A percentile compares a stretch with the other conserved stretches of the same genome.
phyloP scores from a whole-genome alignment of 2,888 invertebrate genomes.

The Dromius quadrimaculatus region DNA sequence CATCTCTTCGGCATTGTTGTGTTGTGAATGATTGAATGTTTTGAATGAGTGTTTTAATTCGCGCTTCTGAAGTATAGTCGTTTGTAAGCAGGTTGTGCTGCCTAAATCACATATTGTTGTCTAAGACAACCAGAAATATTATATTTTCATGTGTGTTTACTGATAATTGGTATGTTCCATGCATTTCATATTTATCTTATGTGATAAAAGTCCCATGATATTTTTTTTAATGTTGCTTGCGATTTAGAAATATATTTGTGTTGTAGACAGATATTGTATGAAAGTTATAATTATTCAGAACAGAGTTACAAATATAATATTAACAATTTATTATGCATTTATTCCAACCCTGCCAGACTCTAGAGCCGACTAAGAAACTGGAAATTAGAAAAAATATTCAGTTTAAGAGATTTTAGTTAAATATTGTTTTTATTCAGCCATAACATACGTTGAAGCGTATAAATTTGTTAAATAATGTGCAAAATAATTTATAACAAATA shows the following conservation, averaged over 20 bases:
- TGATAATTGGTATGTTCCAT: slow-evolving; percentile 40
- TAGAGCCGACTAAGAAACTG: no score
- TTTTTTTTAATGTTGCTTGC: slow-evolving; percentile 53
- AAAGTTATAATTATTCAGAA: slow-evolving; percentile 44
- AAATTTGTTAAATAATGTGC: slow-evolving; percentile 32
- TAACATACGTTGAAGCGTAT: slow-evolving; percentile 44
- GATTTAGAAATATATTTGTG: slow-evolving; percentile 50
- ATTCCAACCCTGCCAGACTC: no score
- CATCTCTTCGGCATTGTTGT: background rate
- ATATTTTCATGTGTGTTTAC: slow-evolving; percentile 42
- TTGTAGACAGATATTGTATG: slow-evolving; percentile 48
- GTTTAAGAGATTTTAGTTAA: slow-evolving; percentile 17
- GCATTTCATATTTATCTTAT: slow-evolving; percentile 49
- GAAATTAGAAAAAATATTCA: no score
- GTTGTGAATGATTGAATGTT: background rate
- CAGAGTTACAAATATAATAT: slow-evolving; percentile 49
- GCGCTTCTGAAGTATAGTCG: slow-evolving; percentile 10
- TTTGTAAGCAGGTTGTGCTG: slow-evolving; percentile 45
- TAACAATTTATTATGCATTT: slow-evolving; percentile 38
- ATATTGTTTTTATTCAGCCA: slow-evolving; percentile 38
- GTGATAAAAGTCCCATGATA: slow-evolving; percentile 52
- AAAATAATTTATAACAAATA: slow-evolving; percentile 36
- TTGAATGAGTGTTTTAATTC: background rate
- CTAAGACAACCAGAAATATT: slow-evolving; percentile 27
- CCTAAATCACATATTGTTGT: slow-evolving; percentile 48